Percentiles rank a stretch among this genome's conserved stretches.
These are phyloP conservation scores for Gallinago stenura DNA, from an alignment of 2,797 vertebrate species.

Conservation along the genomic window DNA sequence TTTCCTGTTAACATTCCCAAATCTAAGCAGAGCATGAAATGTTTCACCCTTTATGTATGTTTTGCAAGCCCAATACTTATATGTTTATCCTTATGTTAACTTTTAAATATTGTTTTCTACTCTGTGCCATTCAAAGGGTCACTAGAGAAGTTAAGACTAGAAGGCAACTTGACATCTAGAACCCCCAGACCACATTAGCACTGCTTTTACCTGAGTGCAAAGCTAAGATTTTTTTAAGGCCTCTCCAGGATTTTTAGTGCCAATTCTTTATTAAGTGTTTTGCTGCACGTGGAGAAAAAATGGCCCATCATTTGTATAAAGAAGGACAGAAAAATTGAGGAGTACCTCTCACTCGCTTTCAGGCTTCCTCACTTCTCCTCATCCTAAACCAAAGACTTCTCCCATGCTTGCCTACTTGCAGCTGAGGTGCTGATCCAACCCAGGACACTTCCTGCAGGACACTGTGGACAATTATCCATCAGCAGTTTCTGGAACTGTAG, in stretches of 20 bases:
- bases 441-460: not conserved
- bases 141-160: not conserved
- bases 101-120: constrained; percentile 10
- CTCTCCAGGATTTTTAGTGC: not conserved
- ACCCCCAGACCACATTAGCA: not conserved
- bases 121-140: constrained; percentile 3
- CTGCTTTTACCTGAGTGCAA: not conserved
- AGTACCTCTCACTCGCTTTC: not conserved
- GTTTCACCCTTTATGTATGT: not conserved
- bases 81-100: constrained; percentile 17
- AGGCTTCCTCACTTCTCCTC: not conserved
- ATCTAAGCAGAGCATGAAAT: not conserved
- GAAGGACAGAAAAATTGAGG: not conserved
- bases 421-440: not conserved
- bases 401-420: rapidly evolving
- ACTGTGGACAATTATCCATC: not conserved
- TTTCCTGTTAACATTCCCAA: not conserved
- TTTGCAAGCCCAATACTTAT: constrained; percentile 6
- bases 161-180: not conserved
- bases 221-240: not conserved
- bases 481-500: not conserved
- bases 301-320: not conserved
- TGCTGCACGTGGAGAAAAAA: not conserved
- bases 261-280: not conserved
- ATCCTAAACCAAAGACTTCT: not conserved